Percentiles rank a stretch among this genome's conserved stretches.
Conservation (phyloP, 2,888 invertebrate species). For the Orthonevra nobilis region DNA sequence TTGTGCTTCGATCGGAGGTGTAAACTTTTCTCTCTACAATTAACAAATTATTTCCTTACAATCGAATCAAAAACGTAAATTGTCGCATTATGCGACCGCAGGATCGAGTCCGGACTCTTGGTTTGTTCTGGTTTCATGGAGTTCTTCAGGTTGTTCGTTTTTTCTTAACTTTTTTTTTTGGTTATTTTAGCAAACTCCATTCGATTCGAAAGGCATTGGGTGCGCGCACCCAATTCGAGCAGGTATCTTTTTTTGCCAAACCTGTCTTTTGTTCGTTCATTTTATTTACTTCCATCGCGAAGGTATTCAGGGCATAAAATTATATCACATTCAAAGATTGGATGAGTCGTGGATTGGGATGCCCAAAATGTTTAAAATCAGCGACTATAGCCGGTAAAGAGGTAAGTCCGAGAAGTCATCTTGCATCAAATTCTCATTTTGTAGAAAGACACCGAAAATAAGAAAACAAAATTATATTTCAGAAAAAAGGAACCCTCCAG, state of each 20-base stretch:
- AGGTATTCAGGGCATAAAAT: conserved; percentile 39
- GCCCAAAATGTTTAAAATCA: conserved; percentile 1
- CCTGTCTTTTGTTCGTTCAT: conserved; percentile 11
- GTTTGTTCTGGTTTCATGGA: background rate
- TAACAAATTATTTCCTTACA: conserved; percentile 69
- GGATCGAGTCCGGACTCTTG: conserved; percentile 4
- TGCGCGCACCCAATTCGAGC: conserved; percentile 55
- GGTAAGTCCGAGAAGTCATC: conserved; percentile 51
- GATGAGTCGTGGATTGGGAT: conserved; percentile 44
- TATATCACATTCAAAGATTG: conserved; percentile 41
- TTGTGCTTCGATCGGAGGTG: conserved; percentile 35
- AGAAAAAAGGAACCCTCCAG: conserved; percentile 29
- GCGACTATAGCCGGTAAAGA: conserved; percentile 37
- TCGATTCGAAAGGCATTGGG: conserved; percentile 21
- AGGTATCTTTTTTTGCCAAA: conserved; percentile 35
- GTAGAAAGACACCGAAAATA: conserved; percentile 18
- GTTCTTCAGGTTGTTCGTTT: background rate
- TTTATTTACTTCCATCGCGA: conserved; percentile 24
- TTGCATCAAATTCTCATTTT: conserved; percentile 58
- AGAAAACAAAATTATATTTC: background rate
- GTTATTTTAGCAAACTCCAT: background rate
- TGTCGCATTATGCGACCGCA: conserved; percentile 30
- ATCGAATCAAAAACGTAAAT: conserved; percentile 35
- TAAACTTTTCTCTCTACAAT: conserved; percentile 62
- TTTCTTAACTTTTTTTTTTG: conserved; percentile 6